Evolutionary conservation across 2,113 vertebrate genomes (phyloP).

Genomic region (Dipodomys stephensi): DNA sequence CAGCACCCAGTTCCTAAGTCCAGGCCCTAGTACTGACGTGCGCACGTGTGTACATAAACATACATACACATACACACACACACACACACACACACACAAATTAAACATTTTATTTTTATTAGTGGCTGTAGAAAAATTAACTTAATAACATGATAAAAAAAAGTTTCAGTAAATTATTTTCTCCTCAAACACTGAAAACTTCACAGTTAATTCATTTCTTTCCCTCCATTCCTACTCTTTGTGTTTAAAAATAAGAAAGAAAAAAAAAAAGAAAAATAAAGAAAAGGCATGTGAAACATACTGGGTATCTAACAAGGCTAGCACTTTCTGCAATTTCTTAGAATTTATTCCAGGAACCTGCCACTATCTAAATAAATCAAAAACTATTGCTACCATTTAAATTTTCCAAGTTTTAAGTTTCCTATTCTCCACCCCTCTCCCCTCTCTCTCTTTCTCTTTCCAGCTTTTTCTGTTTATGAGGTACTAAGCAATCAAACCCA

Average conservation of each 20-base stretch:
- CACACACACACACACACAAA: too few species aligned
- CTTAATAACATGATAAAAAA: not conserved
- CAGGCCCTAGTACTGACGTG: too few species aligned
- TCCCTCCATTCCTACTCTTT: not conserved
- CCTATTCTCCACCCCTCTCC: not conserved
- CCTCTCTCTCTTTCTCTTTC: too few species aligned
- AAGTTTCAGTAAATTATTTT: slow-evolving; percentile 23
- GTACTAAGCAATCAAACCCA: too few species aligned
- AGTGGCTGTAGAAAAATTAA: not conserved
- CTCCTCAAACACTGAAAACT: slow-evolving; percentile 43
- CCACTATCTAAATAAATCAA: slow-evolving; percentile 52
- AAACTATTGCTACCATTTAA: slow-evolving; percentile 62
- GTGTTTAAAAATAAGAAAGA: not conserved
- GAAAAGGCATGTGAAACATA: slow-evolving; percentile 10
- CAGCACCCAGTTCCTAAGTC: too few species aligned
- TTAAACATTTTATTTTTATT: slow-evolving; percentile 34
- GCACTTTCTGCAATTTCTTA: slow-evolving; percentile 43
- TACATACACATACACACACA: too few species aligned
- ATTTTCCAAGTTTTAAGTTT: slow-evolving; percentile 64
- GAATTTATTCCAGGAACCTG: slow-evolving; percentile 42
- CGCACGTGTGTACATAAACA: too few species aligned
- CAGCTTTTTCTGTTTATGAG: too few species aligned
- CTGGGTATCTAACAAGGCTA: not conserved
- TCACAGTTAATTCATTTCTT: slow-evolving; percentile 48
- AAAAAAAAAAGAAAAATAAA: not conserved